Percentiles rank a stretch among this genome's conserved stretches.
Conservation (phyloP, 2,888 invertebrate genomes). For the Athalia rosae region DNA sequence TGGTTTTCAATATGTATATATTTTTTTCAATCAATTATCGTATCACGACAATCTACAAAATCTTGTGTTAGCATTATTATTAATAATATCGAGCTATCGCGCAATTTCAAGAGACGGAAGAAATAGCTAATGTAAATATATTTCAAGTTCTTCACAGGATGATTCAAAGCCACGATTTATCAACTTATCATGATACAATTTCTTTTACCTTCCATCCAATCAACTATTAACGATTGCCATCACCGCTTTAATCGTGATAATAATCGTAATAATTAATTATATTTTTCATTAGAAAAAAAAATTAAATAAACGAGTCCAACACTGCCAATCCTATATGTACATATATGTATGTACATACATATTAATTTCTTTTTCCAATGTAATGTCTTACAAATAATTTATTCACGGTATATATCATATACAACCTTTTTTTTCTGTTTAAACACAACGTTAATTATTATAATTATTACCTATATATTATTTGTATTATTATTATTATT, state of each 20-base stretch:
- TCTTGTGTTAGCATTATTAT: too few species aligned
- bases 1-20: too few species aligned
- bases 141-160: slow-evolving; percentile 28
- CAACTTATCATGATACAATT: background rate
- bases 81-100: too few species aligned
- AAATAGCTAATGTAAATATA: slow-evolving; percentile 22
- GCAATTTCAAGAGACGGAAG: background rate
- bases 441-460: slow-evolving; percentile 12
- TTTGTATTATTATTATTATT: background rate
- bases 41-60: too few species aligned
- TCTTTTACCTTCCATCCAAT: background rate
- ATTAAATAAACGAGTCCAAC: too few species aligned
- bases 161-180: background rate
- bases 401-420: slow-evolving; percentile 30
- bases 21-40: too few species aligned
- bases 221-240: too few species aligned
- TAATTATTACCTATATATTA: too few species aligned
- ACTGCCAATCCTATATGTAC: too few species aligned
- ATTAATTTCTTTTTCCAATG: background rate
- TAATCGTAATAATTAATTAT: too few species aligned
- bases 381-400: slow-evolving; percentile 44
- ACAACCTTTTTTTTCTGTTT: slow-evolving; percentile 17
- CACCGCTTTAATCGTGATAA: too few species aligned
- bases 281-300: too few species aligned
- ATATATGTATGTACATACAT: background rate